phyloP scores from a whole-genome alignment of 2,888 invertebrate species.

The Drosophila cyrtoloma region DNA sequence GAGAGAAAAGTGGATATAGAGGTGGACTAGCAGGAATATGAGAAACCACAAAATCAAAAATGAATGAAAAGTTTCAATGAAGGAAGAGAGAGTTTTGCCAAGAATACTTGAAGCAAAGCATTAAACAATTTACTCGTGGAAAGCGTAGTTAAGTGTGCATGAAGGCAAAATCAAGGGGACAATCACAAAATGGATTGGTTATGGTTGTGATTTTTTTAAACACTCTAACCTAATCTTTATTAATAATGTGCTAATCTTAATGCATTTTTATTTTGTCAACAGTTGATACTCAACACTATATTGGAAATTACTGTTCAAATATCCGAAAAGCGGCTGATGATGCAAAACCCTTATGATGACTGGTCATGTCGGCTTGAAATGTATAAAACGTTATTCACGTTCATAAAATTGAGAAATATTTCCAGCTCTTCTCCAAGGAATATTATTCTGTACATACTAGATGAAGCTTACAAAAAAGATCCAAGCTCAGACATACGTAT shows the following conservation, averaged over 20 bases:
- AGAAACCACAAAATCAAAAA: too few relatives aligned
- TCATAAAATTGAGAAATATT: conserved; percentile 27
- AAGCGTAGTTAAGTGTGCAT: not conserved
- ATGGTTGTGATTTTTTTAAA: not conserved
- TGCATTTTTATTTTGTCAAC: not conserved
- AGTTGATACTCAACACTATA: conserved; percentile 30
- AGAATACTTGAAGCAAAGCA: not conserved
- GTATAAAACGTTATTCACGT: conserved; percentile 32
- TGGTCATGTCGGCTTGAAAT: conserved; percentile 46
- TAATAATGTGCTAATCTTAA: not conserved
- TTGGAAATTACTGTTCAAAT: conserved; percentile 32
- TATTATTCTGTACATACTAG: conserved; percentile 31
- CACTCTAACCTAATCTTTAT: not conserved
- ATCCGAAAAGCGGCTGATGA: conserved; percentile 13
- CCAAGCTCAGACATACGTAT: conserved; percentile 20
- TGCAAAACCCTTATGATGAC: conserved; percentile 27
- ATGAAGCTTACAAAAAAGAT: conserved; percentile 26
- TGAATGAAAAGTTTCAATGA: not conserved
- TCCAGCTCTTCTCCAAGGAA: conserved; percentile 25
- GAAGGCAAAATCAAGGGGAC: not conserved
- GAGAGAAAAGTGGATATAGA: too few relatives aligned
- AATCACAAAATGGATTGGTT: too few relatives aligned
- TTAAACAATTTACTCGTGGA: not conserved
- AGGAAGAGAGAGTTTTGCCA: not conserved
- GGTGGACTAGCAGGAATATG: too few relatives aligned